Conservation (phyloP, 2,888 invertebrate species). For the Parnassius mnemosyne region DNA sequence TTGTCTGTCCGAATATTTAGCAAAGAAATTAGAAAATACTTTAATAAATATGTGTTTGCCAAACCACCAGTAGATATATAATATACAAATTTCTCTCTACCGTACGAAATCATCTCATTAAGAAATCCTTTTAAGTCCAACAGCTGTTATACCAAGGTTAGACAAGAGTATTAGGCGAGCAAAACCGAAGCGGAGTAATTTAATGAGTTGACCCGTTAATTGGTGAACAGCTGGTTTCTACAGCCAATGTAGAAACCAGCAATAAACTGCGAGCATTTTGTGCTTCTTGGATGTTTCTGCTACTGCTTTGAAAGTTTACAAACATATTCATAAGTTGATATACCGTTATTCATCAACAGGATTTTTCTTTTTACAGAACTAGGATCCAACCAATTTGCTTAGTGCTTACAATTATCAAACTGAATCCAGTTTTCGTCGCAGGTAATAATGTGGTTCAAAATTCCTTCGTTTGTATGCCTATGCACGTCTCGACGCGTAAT, state of each 20-base stretch:
- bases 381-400: too few relatives aligned
- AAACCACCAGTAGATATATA: neutral
- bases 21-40: too few relatives aligned
- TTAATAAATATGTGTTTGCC: neutral
- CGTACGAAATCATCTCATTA: constrained; percentile 22
- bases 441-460: too few relatives aligned
- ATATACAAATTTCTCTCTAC: constrained; percentile 11
- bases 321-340: neutral
- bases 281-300: constrained; percentile 34
- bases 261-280: constrained; percentile 47
- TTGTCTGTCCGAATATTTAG: too few relatives aligned
- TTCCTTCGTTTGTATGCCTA: too few relatives aligned
- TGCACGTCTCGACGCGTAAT: too few relatives aligned
- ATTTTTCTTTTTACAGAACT: too few relatives aligned
- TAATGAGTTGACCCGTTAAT: constrained; percentile 64
- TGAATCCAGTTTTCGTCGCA: too few relatives aligned
- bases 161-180: constrained; percentile 38
- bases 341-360: too few relatives aligned
- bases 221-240: constrained; percentile 54
- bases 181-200: constrained; percentile 49
- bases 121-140: constrained; percentile 27
- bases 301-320: constrained; percentile 30
- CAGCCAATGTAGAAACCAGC: constrained; percentile 59
- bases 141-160: constrained; percentile 25
- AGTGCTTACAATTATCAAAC: too few relatives aligned